Evolutionary conservation across 2,888 invertebrate genomes (phyloP), one percentile per base, ranked within the genome.

Genomic region (Ferdinandea cuprea): DNA sequence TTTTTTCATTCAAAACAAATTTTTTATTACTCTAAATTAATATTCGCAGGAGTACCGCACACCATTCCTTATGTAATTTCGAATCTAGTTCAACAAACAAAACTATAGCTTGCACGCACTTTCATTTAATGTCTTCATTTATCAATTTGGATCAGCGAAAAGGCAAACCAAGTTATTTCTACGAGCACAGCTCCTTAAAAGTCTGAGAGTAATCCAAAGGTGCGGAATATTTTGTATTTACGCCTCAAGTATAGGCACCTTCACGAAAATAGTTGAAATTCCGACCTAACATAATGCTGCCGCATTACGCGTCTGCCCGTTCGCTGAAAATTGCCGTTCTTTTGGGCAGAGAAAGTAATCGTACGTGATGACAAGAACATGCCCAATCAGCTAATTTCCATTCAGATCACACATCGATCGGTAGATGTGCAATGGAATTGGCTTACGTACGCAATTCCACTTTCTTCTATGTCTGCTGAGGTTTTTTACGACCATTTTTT

Each of bases 271-370:
- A 40, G 19, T 46, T 63, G 15, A 15, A 58, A 80, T 80, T 80
- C 80, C 80, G 44, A 69, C 37, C 69, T 69, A 76, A 69, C 50
- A 69, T 58, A 80, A 76, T 35, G 35, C 42, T 21, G 42, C n/a
- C 9, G 9, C 17, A 13, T 11, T 21, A 11, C 37, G 40, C 50
- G 54, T 42, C 37, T 44, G 21, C n/a, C 25, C 19, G 44, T n/a
- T n/a, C 44, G n/a, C 25, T 78, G 65, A 78, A 72, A 56, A 65
- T 58, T 44, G 58, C 77, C 44, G 54, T 81, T 81, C 81, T 81
- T 81, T 81, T 77, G 71, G 81, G 65, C 83, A 78, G 83, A 83
- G 83, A 83, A 83, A 83, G 83, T 76, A 54, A 40, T 42, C 40
- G 72, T 73, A 83, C 83, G 83, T 83, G 83, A 78, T 56, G 11